Base-by-base conservation (phyloP, 1,140 invertebrate genomes). In the Drosophila obscura region DNA sequence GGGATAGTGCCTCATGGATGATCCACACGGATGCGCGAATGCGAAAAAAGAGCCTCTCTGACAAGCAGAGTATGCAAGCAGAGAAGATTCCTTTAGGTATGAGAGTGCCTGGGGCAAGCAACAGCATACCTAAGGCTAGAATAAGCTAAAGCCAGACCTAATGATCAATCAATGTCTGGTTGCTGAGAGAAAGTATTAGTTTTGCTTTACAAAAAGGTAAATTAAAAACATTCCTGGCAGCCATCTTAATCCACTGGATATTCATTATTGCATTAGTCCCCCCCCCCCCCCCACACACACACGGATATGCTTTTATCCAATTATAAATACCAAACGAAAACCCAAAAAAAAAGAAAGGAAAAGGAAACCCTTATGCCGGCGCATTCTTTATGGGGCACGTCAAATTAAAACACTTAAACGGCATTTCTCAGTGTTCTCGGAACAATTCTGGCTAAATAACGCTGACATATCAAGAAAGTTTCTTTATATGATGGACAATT, bases 371-470 rank as follows among this genome's bases (percentile, higher is more conserved):
- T 49, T 53, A 44, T 77, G 76, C 39, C 55, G 45, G 45, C 39
- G 44, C 45, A 59, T 61, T 80, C 43, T 77, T 77, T 85, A 64
- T 85, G 77, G 53, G 44, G 24, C 66, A 67, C 61, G 78, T 56
- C 61, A 78, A 87, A 87, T 87, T 85, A 87, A 85, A 85, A 64
- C 66, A 60, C 56, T 71, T 62, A 69, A 57, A 72, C 63, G 62
- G 67, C 57, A 77, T 57, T 49, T 71, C 59, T 57, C 24, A 22
- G 44, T 69, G 52, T 85, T 87, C 82, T 68, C 41, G 63, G 82
- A 78, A 85, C 68, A 67, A 78, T 77, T 77, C 50, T 67, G 44
- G 49, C 52, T 59, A 56, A 66, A 71, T 44, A 75, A 76, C 53
- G 72, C 75, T 79, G 80, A 80, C 73, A 73, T 57, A 44, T 77